Conservation (phyloP, 2,888 invertebrate species). For the Stenodema calcarata region DNA sequence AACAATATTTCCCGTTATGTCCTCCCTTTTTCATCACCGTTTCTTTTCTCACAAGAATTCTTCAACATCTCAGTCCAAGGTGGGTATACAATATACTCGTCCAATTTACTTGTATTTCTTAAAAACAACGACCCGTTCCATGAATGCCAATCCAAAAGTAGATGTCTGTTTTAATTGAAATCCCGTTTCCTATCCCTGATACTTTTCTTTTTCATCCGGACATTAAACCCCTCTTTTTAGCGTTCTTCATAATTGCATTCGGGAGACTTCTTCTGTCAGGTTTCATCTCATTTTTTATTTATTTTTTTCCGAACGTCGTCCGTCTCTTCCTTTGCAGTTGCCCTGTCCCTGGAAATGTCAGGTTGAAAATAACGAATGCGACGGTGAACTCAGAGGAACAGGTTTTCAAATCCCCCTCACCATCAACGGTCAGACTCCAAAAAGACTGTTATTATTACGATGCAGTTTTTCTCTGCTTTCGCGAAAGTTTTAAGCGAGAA, state of each 20-base stretch:
- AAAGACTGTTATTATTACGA: not conserved
- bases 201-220: not conserved
- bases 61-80: not conserved
- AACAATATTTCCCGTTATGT: not conserved
- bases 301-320: not conserved
- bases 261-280: not conserved
- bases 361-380: not conserved
- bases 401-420: not conserved
- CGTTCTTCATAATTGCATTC: not conserved
- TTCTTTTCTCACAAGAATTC: not conserved
- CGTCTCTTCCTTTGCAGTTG: not conserved
- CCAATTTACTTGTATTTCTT: too few relatives aligned
- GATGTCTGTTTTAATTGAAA: too few relatives aligned
- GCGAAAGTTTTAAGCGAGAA: not conserved
- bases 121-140: too few relatives aligned
- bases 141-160: too few relatives aligned
- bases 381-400: not conserved
- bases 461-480: not conserved
- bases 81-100: not conserved
- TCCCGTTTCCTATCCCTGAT: not conserved
- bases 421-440: not conserved
- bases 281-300: not conserved
- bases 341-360: not conserved
- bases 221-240: not conserved
- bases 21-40: not conserved